A percentile compares a stretch with the other conserved stretches of the same genome.
These are phyloP conservation scores for Anolis sagrei DNA, from an alignment of 2,113 vertebrate genomes.

Conservation along the genomic window DNA sequence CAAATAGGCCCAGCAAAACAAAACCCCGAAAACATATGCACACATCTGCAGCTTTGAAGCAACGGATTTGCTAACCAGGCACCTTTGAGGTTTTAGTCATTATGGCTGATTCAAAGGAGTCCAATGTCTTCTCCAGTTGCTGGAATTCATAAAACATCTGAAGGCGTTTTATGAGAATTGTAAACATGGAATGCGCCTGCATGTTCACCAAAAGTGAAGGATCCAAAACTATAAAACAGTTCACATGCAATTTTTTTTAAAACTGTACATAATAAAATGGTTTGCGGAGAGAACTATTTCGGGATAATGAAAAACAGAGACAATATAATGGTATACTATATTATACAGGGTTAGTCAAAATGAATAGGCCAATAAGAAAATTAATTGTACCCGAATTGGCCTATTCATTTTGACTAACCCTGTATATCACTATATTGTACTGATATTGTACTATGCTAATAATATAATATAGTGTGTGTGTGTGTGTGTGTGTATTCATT, in stretches of 20 bases:
- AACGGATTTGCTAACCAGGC: conserved; percentile 73
- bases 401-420: too few species aligned
- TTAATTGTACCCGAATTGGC: too few species aligned
- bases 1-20: conserved; percentile 39
- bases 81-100: conserved; percentile 65
- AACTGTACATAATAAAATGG: not conserved
- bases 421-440: too few species aligned
- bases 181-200: conserved; percentile 68
- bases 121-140: conserved; percentile 71
- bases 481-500: too few species aligned
- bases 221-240: conserved; percentile 71
- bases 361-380: too few species aligned
- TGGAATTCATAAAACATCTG: conserved; percentile 77
- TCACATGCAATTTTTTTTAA: conserved; percentile 65
- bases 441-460: too few species aligned
- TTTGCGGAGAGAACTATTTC: conserved; percentile 59
- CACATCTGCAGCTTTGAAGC: conserved; percentile 62
- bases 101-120: conserved; percentile 72
- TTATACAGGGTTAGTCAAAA: too few species aligned
- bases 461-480: too few species aligned
- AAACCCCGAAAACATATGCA: not conserved
- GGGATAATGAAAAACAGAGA: conserved; percentile 77
- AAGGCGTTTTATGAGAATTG: conserved; percentile 72
- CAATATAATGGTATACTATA: too few species aligned
- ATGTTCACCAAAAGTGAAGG: conserved; percentile 39